Conservation (phyloP, 2,888 invertebrate species). For the Teleogryllus oceanicus region DNA sequence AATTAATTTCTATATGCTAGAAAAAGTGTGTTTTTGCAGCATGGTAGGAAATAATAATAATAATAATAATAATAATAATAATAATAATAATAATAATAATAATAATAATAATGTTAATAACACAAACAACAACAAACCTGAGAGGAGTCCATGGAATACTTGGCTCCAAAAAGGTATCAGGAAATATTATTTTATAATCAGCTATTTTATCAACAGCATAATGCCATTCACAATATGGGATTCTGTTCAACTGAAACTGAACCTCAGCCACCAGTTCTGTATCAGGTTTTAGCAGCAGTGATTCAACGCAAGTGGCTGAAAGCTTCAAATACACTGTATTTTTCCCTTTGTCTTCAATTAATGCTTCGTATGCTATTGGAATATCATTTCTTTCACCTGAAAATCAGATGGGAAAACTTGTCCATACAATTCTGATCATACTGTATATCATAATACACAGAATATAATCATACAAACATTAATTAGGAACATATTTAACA, state of each 20-base stretch:
- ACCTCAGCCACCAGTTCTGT: slow-evolving; percentile 66
- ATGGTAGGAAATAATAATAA: not conserved
- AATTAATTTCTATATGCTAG: no score
- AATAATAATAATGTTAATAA: slow-evolving; percentile 22
- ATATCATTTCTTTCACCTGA: not conserved
- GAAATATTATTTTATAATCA: slow-evolving; percentile 68
- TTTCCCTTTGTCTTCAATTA: slow-evolving; percentile 77
- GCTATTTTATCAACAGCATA: slow-evolving; percentile 73
- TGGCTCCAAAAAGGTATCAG: slow-evolving; percentile 60
- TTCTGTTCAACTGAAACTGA: slow-evolving; percentile 75
- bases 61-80: not conserved
- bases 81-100: slow-evolving; percentile 24
- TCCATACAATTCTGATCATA: no score
- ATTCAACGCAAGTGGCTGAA: slow-evolving; percentile 62
- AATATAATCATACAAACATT: no score
- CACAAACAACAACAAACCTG: slow-evolving; percentile 42
- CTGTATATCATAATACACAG: no score
- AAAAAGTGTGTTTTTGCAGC: not conserved
- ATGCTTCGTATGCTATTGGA: slow-evolving; percentile 65
- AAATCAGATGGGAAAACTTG: no score
- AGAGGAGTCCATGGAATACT: slow-evolving; percentile 67
- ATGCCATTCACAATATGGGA: slow-evolving; percentile 82
- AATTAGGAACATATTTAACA: no score
- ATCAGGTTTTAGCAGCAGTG: slow-evolving; percentile 60
- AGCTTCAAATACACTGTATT: slow-evolving; percentile 71